Evolutionary conservation across 2,797 vertebrate species (phyloP).

Genomic region (Anguilla pacifica): DNA sequence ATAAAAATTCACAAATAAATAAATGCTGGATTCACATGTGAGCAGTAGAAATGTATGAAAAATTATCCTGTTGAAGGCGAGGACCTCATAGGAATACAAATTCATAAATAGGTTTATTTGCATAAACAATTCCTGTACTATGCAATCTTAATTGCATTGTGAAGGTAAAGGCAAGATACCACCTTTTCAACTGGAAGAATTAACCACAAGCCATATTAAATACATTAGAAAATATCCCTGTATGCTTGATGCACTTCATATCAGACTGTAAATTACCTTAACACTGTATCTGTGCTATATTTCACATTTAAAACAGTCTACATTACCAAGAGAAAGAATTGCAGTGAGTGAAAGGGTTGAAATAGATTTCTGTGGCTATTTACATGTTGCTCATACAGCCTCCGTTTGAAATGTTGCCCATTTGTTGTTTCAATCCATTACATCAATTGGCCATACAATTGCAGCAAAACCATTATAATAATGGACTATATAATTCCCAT

Average conservation of each 20-base stretch:
- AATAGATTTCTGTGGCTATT: not conserved
- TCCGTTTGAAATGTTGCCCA: not conserved
- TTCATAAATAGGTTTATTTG: slow-evolving; percentile 53
- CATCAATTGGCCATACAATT: not conserved
- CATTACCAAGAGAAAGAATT: not conserved
- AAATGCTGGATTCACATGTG: slow-evolving; percentile 22
- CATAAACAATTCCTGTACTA: slow-evolving; percentile 59
- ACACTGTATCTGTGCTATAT: not conserved
- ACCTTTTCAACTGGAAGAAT: slow-evolving; percentile 77
- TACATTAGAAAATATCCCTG: slow-evolving; percentile 65
- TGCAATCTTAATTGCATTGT: slow-evolving; percentile 75
- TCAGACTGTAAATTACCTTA: slow-evolving; percentile 52
- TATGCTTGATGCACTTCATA: slow-evolving; percentile 54
- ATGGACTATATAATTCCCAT: not conserved
- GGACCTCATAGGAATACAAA: slow-evolving; percentile 50
- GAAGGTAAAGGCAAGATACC: slow-evolving; percentile 68
- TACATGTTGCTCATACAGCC: not conserved
- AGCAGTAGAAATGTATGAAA: slow-evolving; percentile 24
- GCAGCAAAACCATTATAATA: slow-evolving; percentile 4
- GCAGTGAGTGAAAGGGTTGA: not conserved
- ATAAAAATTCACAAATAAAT: slow-evolving; percentile 16
- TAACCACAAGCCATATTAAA: slow-evolving; percentile 64
- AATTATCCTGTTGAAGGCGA: slow-evolving; percentile 31
- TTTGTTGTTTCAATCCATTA: not conserved
- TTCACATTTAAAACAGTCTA: not conserved